These are phyloP conservation scores for Callitettix versicolor DNA, from an alignment of 1,140 invertebrate genomes.

Conservation along the genomic window DNA sequence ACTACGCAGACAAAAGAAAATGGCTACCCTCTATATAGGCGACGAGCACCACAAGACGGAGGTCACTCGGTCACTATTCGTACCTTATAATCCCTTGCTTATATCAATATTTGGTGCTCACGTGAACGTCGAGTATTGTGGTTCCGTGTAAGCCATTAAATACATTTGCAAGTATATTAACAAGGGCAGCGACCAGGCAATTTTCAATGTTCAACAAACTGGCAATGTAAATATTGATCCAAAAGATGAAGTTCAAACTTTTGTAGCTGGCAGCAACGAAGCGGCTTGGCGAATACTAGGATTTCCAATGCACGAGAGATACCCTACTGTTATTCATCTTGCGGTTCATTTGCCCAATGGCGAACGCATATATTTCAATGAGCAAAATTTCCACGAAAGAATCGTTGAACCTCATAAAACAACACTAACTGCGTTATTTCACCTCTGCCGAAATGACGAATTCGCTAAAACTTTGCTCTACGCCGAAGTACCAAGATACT, in stretches of 20 bases:
- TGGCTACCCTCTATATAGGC: neutral
- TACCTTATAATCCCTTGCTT: slow-evolving; percentile 24
- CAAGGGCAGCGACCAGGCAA: slow-evolving; percentile 34
- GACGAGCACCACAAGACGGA: slow-evolving; percentile 2
- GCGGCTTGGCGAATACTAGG: slow-evolving; percentile 33
- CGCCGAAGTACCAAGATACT: neutral
- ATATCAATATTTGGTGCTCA: slow-evolving; percentile 19
- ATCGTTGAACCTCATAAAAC: slow-evolving; percentile 21
- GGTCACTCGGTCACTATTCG: neutral
- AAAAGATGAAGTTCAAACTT: slow-evolving; percentile 16
- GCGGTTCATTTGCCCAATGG: neutral
- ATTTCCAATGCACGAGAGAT: slow-evolving; percentile 18
- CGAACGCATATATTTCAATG: slow-evolving; percentile 5
- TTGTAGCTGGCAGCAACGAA: slow-evolving; percentile 31
- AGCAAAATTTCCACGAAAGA: neutral
- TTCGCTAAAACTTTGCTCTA: neutral
- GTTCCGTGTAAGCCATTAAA: slow-evolving; percentile 30
- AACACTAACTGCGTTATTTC: neutral
- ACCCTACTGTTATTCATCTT: neutral
- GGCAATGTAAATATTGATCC: slow-evolving; percentile 11
- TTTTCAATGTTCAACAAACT: slow-evolving; percentile 24
- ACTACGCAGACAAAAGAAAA: neutral
- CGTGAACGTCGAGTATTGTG: slow-evolving; percentile 33
- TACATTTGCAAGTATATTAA: slow-evolving; percentile 36
- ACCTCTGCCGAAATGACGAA: neutral